These are phyloP conservation scores for Glyphotaelius pellucidus DNA, from an alignment of 2,888 invertebrate species.

Conservation along the genomic window DNA sequence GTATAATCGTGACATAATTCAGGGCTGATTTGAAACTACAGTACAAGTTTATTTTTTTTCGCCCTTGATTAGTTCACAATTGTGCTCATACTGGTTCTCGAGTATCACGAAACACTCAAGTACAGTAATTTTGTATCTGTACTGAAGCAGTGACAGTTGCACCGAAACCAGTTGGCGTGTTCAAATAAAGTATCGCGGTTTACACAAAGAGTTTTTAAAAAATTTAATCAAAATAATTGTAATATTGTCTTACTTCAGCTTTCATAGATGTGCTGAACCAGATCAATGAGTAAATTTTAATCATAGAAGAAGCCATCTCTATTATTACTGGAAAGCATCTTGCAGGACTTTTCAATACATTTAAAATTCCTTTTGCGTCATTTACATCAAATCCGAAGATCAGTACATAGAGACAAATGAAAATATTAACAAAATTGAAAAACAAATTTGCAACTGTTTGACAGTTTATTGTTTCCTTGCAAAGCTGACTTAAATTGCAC, in stretches of 20 bases:
- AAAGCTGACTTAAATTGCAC: not conserved
- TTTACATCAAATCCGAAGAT: not conserved
- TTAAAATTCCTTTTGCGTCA: not conserved
- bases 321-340: not conserved
- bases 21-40: too few species aligned
- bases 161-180: not conserved
- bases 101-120: too few species aligned
- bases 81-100: too few species aligned
- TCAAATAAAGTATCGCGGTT: not conserved
- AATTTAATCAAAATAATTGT: not conserved
- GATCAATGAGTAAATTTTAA: not conserved
- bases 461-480: not conserved
- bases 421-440: not conserved
- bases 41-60: too few species aligned
- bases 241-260: not conserved
- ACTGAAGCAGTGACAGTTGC: too few species aligned
- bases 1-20: too few species aligned
- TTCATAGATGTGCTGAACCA: not conserved
- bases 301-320: not conserved
- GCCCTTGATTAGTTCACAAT: too few species aligned
- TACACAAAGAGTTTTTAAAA: not conserved
- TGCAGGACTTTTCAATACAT: not conserved
- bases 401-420: not conserved
- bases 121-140: too few species aligned
- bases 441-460: not conserved